Evolutionary conservation across 2,797 vertebrate genomes (phyloP), one percentile per base, ranked within the genome.

Genomic region (Melanotaenia pygmaea): DNA sequence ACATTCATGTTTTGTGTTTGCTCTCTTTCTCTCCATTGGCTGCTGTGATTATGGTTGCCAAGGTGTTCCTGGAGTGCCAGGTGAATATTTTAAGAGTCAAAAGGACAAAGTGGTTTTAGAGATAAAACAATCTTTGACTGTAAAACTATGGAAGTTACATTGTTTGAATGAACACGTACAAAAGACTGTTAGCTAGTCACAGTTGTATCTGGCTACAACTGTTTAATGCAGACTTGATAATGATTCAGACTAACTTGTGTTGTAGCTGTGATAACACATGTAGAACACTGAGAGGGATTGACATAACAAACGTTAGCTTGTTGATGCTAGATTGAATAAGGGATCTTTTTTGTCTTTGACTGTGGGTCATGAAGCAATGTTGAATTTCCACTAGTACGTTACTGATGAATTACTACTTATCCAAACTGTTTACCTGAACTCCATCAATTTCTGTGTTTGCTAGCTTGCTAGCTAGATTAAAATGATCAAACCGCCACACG

Each of bases 21-120:
- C 68, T 71, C 68, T 71, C 63, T 70, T 30, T 62, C 9, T 74
- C 26, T 22, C 13, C 50, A 66, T 70, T 75, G 79, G 79, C 67
- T 79, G 66, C 64, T 59, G 54, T 38, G 67, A 67, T 38, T 43
- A 26, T 32, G 74, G 83, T 90, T 86, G 81, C 79, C 81, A 84
- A 63, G 73, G 77, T 87, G 68, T 66, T 60, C 28, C 24, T 77
- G 66, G 64, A 87, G 72, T 77, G 67, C 45, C 64, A 37, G 54
- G 54, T 60, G 59, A 88, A 76, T 45, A 67, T 82, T 22, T 80
- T 86, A 32, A 78, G 67, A 67, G 72, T 72, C 62, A 72, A 69
- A 67, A 66, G 60, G 65, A 74, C 59, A 61, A 58, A 54, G 54
- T 70, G 35, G 59, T 78, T 76, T 79, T 64, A 57, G 24, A 74